These are phyloP conservation scores for Hemaris fuciformis DNA, from an alignment of 2,888 invertebrate species.

Conservation along the genomic window DNA sequence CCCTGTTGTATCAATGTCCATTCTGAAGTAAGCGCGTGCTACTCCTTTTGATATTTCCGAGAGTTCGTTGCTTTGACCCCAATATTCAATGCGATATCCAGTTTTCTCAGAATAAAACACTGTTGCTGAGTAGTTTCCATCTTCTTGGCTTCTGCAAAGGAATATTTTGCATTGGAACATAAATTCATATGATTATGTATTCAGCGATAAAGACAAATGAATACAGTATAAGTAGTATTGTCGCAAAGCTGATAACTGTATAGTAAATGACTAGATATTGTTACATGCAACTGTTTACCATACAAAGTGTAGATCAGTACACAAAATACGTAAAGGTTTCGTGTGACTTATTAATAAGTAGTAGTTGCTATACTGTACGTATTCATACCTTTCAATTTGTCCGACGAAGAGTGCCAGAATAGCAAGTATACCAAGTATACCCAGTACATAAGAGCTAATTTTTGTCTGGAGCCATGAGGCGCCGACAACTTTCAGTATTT, in stretches of 20 bases:
- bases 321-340: neutral
- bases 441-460: slow-evolving; percentile 86
- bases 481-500: slow-evolving; percentile 89
- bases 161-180: neutral
- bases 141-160: slow-evolving; percentile 82
- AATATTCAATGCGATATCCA: slow-evolving; percentile 87
- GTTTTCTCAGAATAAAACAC: slow-evolving; percentile 86
- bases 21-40: slow-evolving; percentile 88
- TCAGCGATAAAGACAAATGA: neutral
- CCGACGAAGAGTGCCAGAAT: slow-evolving; percentile 86
- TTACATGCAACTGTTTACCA: neutral
- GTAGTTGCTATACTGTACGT: neutral
- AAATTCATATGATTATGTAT: neutral
- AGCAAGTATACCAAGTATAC: slow-evolving; percentile 85
- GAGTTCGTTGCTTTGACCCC: slow-evolving; percentile 89
- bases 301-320: neutral
- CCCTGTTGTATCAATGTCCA: slow-evolving; percentile 88
- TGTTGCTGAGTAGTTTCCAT: slow-evolving; percentile 87
- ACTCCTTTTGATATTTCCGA: slow-evolving; percentile 84
- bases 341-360: neutral
- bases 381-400: slow-evolving; percentile 84
- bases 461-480: slow-evolving; percentile 90
- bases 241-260: neutral
- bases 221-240: neutral
- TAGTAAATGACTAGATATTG: neutral